A percentile compares a stretch with the other conserved stretches of the same genome.
Evolutionary conservation across 2,797 vertebrate species (phyloP).

Genomic region (Australoheros facetus): DNA sequence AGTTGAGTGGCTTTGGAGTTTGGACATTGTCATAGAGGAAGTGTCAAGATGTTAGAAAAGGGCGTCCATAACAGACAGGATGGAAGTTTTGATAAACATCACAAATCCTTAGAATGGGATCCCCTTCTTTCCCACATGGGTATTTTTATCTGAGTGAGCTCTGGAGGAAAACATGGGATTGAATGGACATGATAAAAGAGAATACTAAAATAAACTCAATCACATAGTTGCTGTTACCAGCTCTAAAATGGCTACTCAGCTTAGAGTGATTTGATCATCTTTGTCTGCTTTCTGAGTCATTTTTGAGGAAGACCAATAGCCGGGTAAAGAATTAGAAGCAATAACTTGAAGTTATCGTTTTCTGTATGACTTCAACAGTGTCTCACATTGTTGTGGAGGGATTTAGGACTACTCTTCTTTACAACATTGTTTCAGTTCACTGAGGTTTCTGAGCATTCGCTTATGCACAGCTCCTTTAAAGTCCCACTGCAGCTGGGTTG

Average conservation of each 20-base stretch:
- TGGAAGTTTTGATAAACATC: neutral
- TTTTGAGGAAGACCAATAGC: no score
- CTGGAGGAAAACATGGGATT: neutral
- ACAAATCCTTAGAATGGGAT: conserved; percentile 19
- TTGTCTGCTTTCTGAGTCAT: no score
- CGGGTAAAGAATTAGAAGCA: neutral
- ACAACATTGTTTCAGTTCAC: no score
- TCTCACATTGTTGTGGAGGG: no score
- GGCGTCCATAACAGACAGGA: conserved; percentile 12
- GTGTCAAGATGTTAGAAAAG: neutral
- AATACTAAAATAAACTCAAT: neutral
- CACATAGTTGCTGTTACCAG: neutral
- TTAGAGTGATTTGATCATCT: no score
- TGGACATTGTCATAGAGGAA: conserved; percentile 9
- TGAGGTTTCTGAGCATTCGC: no score
- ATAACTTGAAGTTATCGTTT: no score
- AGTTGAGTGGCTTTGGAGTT: conserved; percentile 7
- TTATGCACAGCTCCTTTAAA: no score
- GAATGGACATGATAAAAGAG: neutral
- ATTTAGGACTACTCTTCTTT: no score
- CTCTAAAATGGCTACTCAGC: no score
- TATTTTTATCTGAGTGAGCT: conserved; percentile 10
- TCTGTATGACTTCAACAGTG: no score
- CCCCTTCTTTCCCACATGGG: neutral
- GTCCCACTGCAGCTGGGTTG: no score